These are phyloP conservation scores for Vidua chalybeata DNA, from an alignment of 2,113 vertebrate species.

Conservation along the genomic window DNA sequence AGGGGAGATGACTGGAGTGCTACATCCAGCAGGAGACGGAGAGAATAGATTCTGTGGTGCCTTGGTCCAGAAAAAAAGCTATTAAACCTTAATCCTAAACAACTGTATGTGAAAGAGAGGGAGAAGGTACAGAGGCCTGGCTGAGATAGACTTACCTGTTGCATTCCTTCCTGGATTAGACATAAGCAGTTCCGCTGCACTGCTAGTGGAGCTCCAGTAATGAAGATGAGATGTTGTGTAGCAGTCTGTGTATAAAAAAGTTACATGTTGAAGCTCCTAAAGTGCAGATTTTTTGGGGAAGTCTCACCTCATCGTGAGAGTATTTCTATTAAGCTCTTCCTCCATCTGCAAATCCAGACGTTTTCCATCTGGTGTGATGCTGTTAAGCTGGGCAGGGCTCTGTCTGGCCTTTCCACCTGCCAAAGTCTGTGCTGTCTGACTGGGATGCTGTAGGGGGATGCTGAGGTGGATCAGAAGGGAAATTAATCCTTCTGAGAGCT, in stretches of 20 bases:
- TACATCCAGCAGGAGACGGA: neutral
- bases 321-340: neutral
- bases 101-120: neutral
- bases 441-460: neutral
- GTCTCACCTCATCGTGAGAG: neutral
- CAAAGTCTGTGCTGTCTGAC: neutral
- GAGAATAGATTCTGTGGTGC: neutral
- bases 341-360: neutral
- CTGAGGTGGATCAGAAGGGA: neutral
- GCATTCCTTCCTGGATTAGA: neutral
- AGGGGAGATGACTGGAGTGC: neutral
- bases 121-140: neutral
- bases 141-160: neutral
- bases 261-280: neutral
- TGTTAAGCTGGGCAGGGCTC: neutral
- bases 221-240: neutral
- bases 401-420: neutral
- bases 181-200: neutral
- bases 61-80: neutral
- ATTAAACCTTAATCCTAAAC: neutral
- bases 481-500: neutral
- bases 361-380: constrained; percentile 32
- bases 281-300: neutral
- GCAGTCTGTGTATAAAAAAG: neutral
- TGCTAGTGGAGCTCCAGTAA: neutral